These are phyloP conservation scores for Micrastur ruficollis DNA, from an alignment of 2,797 vertebrate species.

Conservation along the genomic window DNA sequence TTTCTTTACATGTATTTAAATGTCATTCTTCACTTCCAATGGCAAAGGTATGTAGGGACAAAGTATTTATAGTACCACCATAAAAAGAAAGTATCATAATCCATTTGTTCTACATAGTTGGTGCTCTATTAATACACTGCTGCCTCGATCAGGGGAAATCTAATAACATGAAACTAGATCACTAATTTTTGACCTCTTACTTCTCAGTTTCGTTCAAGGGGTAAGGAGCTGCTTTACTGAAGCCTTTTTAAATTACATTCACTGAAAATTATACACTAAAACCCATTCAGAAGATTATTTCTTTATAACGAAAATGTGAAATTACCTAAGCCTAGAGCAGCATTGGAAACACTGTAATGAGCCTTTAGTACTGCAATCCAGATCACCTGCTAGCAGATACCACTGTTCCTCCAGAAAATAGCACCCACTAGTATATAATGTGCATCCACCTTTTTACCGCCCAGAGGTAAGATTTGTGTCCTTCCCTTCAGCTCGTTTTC, in stretches of 20 bases:
- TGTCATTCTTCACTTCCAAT: not conserved
- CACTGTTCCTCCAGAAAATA: conserved; percentile 18
- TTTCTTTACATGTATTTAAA: not conserved
- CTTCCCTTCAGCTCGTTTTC: not conserved
- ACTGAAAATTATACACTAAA: conserved; percentile 18
- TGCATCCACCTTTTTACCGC: not conserved
- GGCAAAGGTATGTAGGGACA: not conserved
- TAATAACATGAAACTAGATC: conserved; percentile 26
- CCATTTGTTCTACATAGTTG: not conserved
- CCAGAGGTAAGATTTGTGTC: not conserved
- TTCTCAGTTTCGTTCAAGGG: conserved; percentile 18
- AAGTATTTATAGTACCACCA: not conserved
- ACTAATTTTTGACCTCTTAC: conserved; percentile 16
- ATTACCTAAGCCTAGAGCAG: conserved; percentile 12
- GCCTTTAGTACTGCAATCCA: not conserved
- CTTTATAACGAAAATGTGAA: not conserved
- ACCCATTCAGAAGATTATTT: not conserved
- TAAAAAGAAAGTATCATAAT: not conserved
- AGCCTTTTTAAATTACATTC: not conserved
- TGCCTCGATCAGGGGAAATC: not conserved
- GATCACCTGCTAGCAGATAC: not conserved
- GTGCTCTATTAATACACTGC: not conserved
- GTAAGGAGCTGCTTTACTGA: conserved; percentile 1
- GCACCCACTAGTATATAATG: not conserved
- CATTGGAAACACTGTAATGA: not conserved